Evolutionary conservation across 2,888 invertebrate species (phyloP), one percentile per base, ranked within the genome.

Genomic region (Galerucella pusilla): DNA sequence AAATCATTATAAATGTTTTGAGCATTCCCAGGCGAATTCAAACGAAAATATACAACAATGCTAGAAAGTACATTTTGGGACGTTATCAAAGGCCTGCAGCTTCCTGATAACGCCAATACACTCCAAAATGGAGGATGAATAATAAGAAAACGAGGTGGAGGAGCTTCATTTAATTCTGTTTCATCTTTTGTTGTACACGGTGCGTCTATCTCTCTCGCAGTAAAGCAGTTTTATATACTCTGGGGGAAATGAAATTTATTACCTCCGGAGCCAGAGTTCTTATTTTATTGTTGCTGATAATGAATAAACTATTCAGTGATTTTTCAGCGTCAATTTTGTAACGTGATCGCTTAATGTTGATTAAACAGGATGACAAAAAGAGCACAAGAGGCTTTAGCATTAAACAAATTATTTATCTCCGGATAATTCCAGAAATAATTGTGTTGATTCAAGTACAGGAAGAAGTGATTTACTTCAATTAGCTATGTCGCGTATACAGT

Each of bases 41-140:
- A 59, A 72, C 66, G 72, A 72, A 72, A 72, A 72, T 72, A 72
- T 72, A 72, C 72, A 72, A 72, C 72, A 72, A 72, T 72, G 72
- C 66, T 72, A 67, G 72, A 72, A 72, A 72, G 72, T 72, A 72
- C 72, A 72, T 72, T 72, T 72, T 60, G 72, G 72, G 60, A 46
- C 72, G 66, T 66, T 72, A 72, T 72, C 72, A 72, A 72, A 66
- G 66, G 72, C 66, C 72, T 72, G 72, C 72, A 72, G 72, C 72
- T 72, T 67, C 66, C 72, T 72, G 72, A 72, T 72, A 72, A 72
- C 72, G 72, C 72, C 72, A 67, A 72, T 72, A 72, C 66, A 64
- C 46, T 45, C 60, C 72, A 72, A 59, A 66, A 72, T 67, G 66
- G 67, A 20, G 66, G 72, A 72, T 72, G 72, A 72, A 72, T 72